Base-by-base conservation (phyloP, 2,797 vertebrate genomes). In the Syngnathus acus region DNA sequence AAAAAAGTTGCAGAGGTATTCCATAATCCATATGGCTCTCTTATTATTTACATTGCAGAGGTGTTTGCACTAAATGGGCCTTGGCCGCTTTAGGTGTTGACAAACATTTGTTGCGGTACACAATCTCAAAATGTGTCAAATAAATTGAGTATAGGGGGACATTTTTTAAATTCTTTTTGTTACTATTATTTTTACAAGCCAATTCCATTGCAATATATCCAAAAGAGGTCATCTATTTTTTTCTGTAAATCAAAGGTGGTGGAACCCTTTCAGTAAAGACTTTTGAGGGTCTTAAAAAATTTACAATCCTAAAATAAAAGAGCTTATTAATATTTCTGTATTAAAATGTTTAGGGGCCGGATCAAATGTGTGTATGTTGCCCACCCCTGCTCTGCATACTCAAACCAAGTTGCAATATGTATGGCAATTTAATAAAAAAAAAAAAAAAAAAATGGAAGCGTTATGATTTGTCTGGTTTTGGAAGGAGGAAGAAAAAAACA, bases 1-100 rank as follows among this genome's bases (percentile, higher is more conserved):
- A 57, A 11, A 84, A 82, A 82, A 93, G 95, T 83, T 91, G 88
- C 92, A 91, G 95, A 97, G 94, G 94, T 95, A 95, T 94, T 93
- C 84, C 91, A 90, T 92, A 93, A 89, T 88, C 85, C 87, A 86
- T 77, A 78, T 71, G 76, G 26, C 26, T 88, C 71, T 86, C 78
- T 82, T 74, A 78, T 83, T 87, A 88, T 89, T 76, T 90, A 90
- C 86, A 91, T 81, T 74, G 75, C 62, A 63, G 45, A 53, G 69
- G 69, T 72, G 64, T 72, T 82, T 85, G 85, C 79, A 86, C 82
- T 82, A 81, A 83, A 65, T 74, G 82, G 76, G 86, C 76, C 69
- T 75, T 62, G 69, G 69, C 68, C 21, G 76, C 76, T 82, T 78
- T 76, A 4, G 68, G 63, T 65, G 73, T 74, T 82, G 79, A 82